Evolutionary conservation across 2,888 invertebrate species (phyloP).

Genomic region (Rhyacophila evoluta): DNA sequence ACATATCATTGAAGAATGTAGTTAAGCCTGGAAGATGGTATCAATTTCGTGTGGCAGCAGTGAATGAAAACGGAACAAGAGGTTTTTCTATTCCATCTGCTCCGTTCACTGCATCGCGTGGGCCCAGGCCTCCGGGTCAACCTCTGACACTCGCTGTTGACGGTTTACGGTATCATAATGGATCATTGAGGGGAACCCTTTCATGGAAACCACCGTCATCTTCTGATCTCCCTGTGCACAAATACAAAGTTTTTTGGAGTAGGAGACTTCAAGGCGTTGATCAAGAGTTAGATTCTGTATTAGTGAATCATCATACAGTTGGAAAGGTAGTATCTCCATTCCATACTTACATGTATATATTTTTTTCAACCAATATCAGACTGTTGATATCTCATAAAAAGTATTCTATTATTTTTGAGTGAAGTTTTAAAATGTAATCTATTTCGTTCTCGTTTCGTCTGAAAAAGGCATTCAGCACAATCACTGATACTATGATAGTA

Average conservation of each 20-base stretch:
- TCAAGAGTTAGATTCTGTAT: conserved; percentile 72
- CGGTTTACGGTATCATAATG: conserved; percentile 60
- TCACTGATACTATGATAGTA: no score
- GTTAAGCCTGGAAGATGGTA: conserved; percentile 82
- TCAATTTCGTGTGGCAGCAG: conserved; percentile 81
- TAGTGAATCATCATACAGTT: conserved; percentile 74
- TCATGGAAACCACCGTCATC: conserved; percentile 79
- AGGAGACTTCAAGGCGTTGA: conserved; percentile 73
- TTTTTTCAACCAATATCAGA: no score
- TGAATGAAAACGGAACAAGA: conserved; percentile 77
- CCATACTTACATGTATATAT: no score
- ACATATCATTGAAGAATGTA: conserved; percentile 68
- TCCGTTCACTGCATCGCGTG: conserved; percentile 71
- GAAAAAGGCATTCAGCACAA: no score
- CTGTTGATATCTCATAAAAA: no score
- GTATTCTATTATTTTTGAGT: no score
- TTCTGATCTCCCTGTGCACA: conserved; percentile 78
- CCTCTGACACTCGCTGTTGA: conserved; percentile 73
- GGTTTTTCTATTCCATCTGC: conserved; percentile 76
- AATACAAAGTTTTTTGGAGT: conserved; percentile 83
- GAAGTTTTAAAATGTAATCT: no score
- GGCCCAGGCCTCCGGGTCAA: conserved; percentile 73
- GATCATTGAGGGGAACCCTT: conserved; percentile 71
- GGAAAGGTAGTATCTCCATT: conserved; percentile 73
- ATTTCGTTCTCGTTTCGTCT: no score